Conservation (phyloP, 2,797 vertebrate species). For the Neopelma chrysocephalum region DNA sequence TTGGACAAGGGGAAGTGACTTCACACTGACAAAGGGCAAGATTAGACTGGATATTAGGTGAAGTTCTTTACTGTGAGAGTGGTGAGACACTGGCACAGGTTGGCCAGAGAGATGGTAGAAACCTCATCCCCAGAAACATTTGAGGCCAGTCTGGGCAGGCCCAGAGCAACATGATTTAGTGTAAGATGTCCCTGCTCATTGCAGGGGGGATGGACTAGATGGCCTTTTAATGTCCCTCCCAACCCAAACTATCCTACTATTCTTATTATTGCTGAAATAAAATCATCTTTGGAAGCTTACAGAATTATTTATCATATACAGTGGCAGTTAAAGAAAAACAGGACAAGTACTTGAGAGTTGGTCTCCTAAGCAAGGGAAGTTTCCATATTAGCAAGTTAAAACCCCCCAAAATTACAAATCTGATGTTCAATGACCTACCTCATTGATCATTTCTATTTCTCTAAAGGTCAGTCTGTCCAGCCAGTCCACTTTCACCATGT, state of each 20-base stretch:
- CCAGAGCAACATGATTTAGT: neutral
- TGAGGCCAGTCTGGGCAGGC: neutral
- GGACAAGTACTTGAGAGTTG: neutral
- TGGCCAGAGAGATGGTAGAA: neutral
- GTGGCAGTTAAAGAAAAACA: neutral
- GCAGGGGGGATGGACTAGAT: neutral
- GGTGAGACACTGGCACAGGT: neutral
- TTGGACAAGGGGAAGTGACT: neutral
- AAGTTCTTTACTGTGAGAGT: neutral
- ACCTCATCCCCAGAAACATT: neutral
- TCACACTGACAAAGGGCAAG: neutral
- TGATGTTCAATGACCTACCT: conserved; percentile 76
- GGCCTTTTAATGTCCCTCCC: neutral
- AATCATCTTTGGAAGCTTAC: neutral
- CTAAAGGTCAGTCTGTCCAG: conserved; percentile 96
- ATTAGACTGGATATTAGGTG: neutral
- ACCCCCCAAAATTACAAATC: neutral
- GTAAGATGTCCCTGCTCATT: neutral
- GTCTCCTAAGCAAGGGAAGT: neutral
- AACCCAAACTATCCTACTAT: neutral
- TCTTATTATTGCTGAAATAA: neutral
- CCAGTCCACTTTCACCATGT: conserved; percentile 99
- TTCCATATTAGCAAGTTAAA: neutral
- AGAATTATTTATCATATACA: neutral
- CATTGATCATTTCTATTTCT: conserved; percentile 99